Percentiles rank a stretch among this genome's conserved stretches.
Conservation (phyloP, 2,888 invertebrate genomes). For the Gymnoscelis rufifasciata region DNA sequence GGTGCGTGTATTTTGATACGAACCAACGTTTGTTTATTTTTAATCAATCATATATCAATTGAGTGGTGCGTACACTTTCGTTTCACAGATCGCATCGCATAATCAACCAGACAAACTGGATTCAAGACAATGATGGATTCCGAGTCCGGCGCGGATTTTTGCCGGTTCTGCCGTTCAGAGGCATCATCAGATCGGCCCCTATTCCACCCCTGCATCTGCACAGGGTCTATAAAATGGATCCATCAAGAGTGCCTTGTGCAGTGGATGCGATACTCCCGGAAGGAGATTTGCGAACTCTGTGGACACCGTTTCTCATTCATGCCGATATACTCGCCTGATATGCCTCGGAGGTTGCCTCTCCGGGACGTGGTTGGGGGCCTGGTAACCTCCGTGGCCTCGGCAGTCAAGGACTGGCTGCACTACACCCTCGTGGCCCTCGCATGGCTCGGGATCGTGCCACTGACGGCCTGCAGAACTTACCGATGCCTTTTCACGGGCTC, state of each 20-base stretch:
- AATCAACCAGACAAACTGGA: conserved; percentile 66
- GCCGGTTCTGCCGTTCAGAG: conserved; percentile 98
- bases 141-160: conserved; percentile 90
- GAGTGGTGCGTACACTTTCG: conserved; percentile 29
- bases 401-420: conserved; percentile 97
- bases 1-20: conserved; percentile 37
- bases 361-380: conserved; percentile 95
- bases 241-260: conserved; percentile 99
- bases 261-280: conserved; percentile 99
- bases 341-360: conserved; percentile 98
- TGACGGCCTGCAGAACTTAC: conserved; percentile 97
- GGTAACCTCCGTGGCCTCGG: conserved; percentile 92
- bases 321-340: conserved; percentile 99
- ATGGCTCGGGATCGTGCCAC: conserved; percentile 97
- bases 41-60: conserved; percentile 7
- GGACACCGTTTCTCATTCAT: conserved; percentile 98
- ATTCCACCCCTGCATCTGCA: conserved; percentile 99
- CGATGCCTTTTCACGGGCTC: conserved; percentile 95
- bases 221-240: conserved; percentile 99
- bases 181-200: conserved; percentile 94
- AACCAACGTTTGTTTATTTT: conserved; percentile 7
- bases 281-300: conserved; percentile 99
- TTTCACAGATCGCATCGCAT: conserved; percentile 59
- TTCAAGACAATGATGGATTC: conserved; percentile 70
- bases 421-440: conserved; percentile 97